phyloP scores from a whole-genome alignment of 2,113 vertebrate species.

The Vulpes ferrilata region DNA sequence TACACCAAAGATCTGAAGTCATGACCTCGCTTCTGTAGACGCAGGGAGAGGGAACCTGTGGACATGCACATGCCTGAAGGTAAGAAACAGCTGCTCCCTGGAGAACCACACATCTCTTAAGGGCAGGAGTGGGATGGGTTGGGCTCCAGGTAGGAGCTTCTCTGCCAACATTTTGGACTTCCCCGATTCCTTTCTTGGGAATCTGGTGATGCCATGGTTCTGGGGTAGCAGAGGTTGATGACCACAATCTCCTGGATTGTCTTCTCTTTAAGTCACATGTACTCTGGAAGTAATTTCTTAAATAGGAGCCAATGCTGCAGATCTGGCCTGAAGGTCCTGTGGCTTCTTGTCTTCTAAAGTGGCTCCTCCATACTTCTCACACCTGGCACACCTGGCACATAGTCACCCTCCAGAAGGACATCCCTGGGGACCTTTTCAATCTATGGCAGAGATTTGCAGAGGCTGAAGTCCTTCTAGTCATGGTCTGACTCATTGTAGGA shows the following conservation, averaged over 20 bases:
- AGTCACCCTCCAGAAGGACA: not conserved
- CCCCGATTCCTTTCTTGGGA: not conserved
- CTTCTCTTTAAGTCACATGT: not conserved
- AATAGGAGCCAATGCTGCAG: not conserved
- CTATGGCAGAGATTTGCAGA: not conserved
- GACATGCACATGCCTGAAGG: not conserved
- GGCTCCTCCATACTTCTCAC: not conserved
- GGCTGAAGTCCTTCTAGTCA: not conserved
- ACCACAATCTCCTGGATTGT: not conserved
- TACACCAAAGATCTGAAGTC: not conserved
- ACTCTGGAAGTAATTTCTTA: not conserved
- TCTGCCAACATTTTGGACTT: not conserved
- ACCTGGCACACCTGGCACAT: not conserved
- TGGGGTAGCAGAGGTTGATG: not conserved
- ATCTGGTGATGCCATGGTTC: not conserved
- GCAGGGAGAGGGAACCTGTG: fast-evolving
- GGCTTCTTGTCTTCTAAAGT: fast-evolving
- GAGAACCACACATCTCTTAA: not conserved
- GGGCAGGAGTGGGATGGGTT: not conserved
- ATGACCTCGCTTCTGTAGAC: not conserved
- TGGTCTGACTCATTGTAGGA: not conserved
- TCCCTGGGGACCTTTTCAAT: fast-evolving
- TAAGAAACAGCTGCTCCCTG: not conserved
- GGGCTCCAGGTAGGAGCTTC: too few relatives aligned
- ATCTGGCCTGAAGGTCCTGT: not conserved